These are phyloP conservation scores for Strongylocentrotus purpuratus DNA, from an alignment of 35 echinoderm and acorn worm species.

Conservation along the genomic window DNA sequence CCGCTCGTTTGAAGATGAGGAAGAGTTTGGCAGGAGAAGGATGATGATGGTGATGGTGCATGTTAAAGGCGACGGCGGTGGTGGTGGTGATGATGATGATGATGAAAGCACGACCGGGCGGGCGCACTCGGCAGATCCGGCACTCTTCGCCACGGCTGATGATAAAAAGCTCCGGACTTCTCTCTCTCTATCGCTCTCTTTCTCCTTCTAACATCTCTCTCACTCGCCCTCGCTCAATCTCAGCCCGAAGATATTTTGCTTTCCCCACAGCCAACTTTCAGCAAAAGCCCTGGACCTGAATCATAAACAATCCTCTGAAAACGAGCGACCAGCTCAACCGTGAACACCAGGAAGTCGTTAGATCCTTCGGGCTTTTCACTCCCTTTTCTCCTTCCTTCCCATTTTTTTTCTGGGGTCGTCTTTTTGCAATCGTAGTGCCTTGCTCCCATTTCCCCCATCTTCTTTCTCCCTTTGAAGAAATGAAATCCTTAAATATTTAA, in stretches of 20 bases:
- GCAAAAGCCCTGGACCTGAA: conserved; percentile 42
- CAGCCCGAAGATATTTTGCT: conserved; percentile 23
- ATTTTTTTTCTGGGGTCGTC: not conserved
- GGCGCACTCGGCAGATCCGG: conserved; percentile 32
- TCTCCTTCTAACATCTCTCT: conserved; percentile 2
- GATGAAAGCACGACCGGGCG: conserved; percentile 29
- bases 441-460: conserved; percentile 28
- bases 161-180: not conserved
- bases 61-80: conserved; percentile 17
- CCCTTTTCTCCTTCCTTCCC: not conserved
- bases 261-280: conserved; percentile 45
- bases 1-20: not conserved
- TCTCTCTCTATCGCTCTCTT: not conserved
- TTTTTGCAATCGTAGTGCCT: conserved; percentile 34
- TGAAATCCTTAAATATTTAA: not conserved
- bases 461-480: conserved; percentile 20
- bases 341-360: conserved; percentile 38
- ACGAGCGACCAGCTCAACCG: conserved; percentile 34
- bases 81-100: conserved; percentile 3
- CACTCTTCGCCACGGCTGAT: not conserved
- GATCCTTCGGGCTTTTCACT: conserved; percentile 33
- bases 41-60: conserved; percentile 12
- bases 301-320: conserved; percentile 40
- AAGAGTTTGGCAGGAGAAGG: not conserved
- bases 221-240: conserved; percentile 27